Evolutionary conservation across 2,888 invertebrate genomes (phyloP), one percentile per base, ranked within the genome.

Genomic region (Pyrocoelia pectoralis): DNA sequence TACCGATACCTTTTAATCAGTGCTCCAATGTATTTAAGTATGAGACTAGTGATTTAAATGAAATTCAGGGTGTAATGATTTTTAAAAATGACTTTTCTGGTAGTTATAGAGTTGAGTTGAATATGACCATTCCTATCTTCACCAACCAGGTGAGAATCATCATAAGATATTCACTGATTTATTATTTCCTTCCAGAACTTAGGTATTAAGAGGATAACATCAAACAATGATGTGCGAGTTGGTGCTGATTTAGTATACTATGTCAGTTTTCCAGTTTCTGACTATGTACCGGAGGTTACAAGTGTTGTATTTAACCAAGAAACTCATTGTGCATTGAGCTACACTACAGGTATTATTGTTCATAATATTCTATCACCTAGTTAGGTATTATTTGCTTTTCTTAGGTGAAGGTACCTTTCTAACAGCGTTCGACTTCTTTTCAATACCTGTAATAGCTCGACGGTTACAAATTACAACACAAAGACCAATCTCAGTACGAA

Each of bases 51-150:
- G 28, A 50, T 9, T 1, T 9, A 5, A 1, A 10, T 5, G 49
- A 28, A 17, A 15, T 51, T 8, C 14, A 41, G n/a, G 57, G 57
- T 1, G 50, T 57, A 8, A 40, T 51, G 15, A 24, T 1, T 4
- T 57, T 57, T 1, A 19, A 40, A 41, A 57, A 57, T 17, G 57
- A 57, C 15, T 24, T 24, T 6, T 50, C 50, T 8, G 57, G 57
- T 1, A 33, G 15, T 13, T 57, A 57, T 15, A 50, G 41, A 12
- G 24, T 51, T 4, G 57, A 57, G 17, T 41, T 57, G 17, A 57
- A 57, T 28, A 57, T 57, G 57, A 51, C 50, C 9, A 12, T 57
- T 41, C 24, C 24, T 38, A 33, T 50, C 1, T 57, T 51, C 15
- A 40, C 40, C 10, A 50, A 40, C 40, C 18, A 19, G 24, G 57